phyloP scores from a whole-genome alignment of 2,888 invertebrate species.

The Pollenia labialis region DNA sequence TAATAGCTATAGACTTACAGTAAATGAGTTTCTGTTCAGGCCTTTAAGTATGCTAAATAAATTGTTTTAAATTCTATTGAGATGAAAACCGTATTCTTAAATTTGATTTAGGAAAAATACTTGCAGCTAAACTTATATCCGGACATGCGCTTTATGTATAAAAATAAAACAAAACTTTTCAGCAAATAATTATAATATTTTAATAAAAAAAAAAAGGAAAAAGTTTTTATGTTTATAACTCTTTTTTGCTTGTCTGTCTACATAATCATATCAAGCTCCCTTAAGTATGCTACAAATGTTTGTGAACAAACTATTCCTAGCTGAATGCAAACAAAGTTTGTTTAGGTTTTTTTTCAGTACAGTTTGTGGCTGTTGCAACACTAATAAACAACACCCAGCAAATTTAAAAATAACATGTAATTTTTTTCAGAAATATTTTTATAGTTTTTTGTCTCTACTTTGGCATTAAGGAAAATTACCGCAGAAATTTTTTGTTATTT shows the following conservation, averaged over 20 bases:
- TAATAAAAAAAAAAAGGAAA: neutral
- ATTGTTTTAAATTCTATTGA: too few relatives aligned
- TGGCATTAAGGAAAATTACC: conserved; percentile 37
- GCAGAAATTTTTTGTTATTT: neutral
- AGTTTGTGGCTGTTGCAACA: conserved; percentile 34
- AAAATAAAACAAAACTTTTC: conserved; percentile 29
- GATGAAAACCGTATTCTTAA: too few relatives aligned
- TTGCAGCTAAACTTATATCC: conserved; percentile 31
- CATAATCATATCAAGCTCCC: conserved; percentile 49
- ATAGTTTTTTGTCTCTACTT: conserved; percentile 23
- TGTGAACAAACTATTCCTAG: conserved; percentile 34
- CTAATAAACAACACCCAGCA: conserved; percentile 53
- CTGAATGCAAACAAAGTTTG: conserved; percentile 47
- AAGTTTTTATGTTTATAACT: neutral
- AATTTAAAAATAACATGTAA: conserved; percentile 33
- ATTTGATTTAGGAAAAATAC: neutral
- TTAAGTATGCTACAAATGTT: conserved; percentile 59
- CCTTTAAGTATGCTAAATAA: neutral
- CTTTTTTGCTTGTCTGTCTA: conserved; percentile 33
- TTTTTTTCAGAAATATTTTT: neutral
- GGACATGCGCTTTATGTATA: conserved; percentile 45
- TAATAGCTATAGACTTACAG: neutral
- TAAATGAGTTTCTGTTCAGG: neutral
- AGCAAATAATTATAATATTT: conserved; percentile 47
- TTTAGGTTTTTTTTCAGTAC: neutral